Conservation (phyloP, 2,888 invertebrate species). For the Nomada goodeniana region DNA sequence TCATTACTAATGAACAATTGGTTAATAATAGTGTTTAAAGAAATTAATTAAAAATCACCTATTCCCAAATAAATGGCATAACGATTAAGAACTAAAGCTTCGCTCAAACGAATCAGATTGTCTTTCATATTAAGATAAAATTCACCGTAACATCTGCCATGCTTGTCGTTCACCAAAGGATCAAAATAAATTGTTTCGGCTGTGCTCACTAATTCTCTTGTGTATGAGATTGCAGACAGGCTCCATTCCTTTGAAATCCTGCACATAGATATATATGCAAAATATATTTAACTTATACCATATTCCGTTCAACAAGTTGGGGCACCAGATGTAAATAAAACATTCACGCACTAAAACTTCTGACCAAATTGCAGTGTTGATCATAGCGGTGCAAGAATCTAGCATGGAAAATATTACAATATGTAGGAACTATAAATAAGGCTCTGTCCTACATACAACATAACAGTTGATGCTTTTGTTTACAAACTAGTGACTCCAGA, state of each 20-base stretch:
- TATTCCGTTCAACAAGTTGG: too few species aligned
- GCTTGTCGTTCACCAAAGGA: constrained; percentile 60
- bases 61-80: constrained; percentile 72
- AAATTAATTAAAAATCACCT: constrained; percentile 52
- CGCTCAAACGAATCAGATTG: constrained; percentile 70
- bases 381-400: too few species aligned
- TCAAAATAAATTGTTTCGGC: constrained; percentile 75
- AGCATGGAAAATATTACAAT: too few species aligned
- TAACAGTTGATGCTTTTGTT: too few species aligned
- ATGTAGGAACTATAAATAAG: too few species aligned
- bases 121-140: constrained; percentile 76
- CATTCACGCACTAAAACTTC: too few species aligned
- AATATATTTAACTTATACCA: not conserved
- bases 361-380: too few species aligned
- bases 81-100: constrained; percentile 69
- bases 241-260: constrained; percentile 73
- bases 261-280: not conserved
- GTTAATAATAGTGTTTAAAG: not conserved
- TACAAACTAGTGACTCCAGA: too few species aligned
- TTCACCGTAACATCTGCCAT: constrained; percentile 76
- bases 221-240: constrained; percentile 66
- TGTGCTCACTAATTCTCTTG: constrained; percentile 68
- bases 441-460: too few species aligned
- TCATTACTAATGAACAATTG: not conserved
- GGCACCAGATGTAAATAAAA: too few species aligned